Base-by-base conservation (phyloP, 2,113 vertebrate genomes). In the Ivindomyrus marchei region DNA sequence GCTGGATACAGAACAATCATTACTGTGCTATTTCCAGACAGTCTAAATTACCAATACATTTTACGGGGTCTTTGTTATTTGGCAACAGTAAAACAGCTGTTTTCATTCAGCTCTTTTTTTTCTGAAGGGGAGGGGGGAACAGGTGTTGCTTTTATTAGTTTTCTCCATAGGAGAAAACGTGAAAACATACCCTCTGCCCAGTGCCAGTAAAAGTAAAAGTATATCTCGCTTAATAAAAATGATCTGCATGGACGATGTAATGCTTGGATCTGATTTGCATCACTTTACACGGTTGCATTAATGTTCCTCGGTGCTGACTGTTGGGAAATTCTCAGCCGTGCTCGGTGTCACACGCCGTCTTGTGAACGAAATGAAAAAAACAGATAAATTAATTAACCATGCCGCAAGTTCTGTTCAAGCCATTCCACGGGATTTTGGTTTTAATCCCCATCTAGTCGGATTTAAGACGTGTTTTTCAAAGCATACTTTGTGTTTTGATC, bases 171-270 rank as follows among this genome's bases (percentile, higher is more conserved):
- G 91, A 91, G 91, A 92, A 93, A 92, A 94, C 92, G 94, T 93
- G 95, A 95, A 95, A 94, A 94, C 91, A 90, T 93, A 93, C 92
- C 93, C 92, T 93, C 92, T 92, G 93, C 92, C 92, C 93, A 93
- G 91, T 93, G 94, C 92, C 93, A 52, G 1, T 56, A 49, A 93
- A 94, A 93, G 92, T 62, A 90, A 92, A 90, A 90, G 89, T 91
- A 92, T 90, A 90, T 80, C 88, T 17, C 31, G 86, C 36, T 31
- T 31, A 70, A 74, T 74, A 88, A 88, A 46, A 70, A 74, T 66
- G 49, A 83, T 42, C 77, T 31, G 77, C 58, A 31, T 45, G 58
- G 66, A 89, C 90, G 90, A 94, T 90, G 88, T 93, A 92, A 95
- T 94, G 90, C 90, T 89, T 83, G 86, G 36, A 87, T 66, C 90